Base-by-base conservation (phyloP, 2,888 invertebrate genomes). In the Linyphia triangularis region DNA sequence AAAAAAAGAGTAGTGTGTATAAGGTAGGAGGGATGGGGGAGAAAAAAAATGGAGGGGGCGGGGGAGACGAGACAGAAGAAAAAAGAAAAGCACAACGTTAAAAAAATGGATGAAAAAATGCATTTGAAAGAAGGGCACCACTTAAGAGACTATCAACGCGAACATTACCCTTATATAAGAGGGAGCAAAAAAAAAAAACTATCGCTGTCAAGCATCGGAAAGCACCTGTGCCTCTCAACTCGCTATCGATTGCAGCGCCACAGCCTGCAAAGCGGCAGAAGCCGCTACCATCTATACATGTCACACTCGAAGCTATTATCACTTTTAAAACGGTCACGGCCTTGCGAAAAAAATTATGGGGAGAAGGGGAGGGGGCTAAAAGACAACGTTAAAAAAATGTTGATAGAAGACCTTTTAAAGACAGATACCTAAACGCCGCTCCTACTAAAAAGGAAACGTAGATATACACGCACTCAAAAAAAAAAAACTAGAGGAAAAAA, bases 331-430 rank as follows among this genome's bases (percentile, higher is more conserved):
- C 88, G 84, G 88, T 89, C 84, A 79, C 65, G 78, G 88, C 57
- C 82, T 61, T 40, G 69, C 28, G 57, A 57, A 72, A 78, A 81
- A 75, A 86, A 61, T 67, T 13, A 37, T 9, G 37, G 24, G 22
- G 16, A 37, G 24, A 59, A n/a, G 69, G 40, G 30, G 61, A 37
- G 37, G 22, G 43, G 30, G 65, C 82, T 72, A 16, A 65, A 43
- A 65, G 83, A 88, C 63, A 77, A 82, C 57, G 77, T 16, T 70
- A 69, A 88, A 88, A 84, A 84, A 84, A 89, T 79, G 70, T 84
- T 89, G 83, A 89, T 89, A 89, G 84, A 89, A 70, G 88, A 78
- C 88, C 83, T 89, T 89, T 84, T 89, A 78, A 78, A 89, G 88
- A 89, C 84, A 84, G 84, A 61, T 84, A 79, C 88, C 83, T 78